Evolutionary conservation across 2,888 invertebrate species (phyloP).

Genomic region (Tipula lateralis): DNA sequence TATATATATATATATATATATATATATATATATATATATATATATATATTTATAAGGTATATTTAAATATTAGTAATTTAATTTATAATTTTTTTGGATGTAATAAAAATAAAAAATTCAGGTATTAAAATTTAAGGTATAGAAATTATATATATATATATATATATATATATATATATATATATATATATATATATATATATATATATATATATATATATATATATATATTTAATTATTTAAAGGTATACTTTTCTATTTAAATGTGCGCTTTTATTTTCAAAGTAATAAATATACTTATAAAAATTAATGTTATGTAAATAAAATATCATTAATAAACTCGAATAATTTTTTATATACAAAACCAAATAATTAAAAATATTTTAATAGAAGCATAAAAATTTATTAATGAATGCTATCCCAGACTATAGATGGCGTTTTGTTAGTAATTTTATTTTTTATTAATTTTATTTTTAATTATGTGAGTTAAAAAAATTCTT

Average conservation of each 20-base stretch:
- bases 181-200: background rate
- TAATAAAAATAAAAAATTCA: background rate
- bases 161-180: background rate
- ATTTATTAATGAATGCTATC: background rate
- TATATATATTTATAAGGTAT: background rate
- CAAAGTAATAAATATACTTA: background rate
- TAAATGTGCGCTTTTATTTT: constrained; percentile 20
- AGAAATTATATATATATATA: background rate
- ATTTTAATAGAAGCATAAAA: constrained; percentile 1
- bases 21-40: background rate
- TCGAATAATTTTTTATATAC: background rate
- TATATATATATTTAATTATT: background rate
- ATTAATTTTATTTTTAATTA: background rate
- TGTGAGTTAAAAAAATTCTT: background rate
- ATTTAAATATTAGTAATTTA: background rate
- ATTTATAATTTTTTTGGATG: background rate
- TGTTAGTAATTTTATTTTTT: background rate
- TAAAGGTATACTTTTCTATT: background rate
- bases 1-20: background rate
- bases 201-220: background rate
- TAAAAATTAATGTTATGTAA: background rate
- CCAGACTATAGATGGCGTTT: background rate
- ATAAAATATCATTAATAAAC: background rate
- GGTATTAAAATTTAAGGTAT: background rate
- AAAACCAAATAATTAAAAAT: constrained; percentile 24